Conservation (phyloP, 2,888 invertebrate species). For the Mimas tiliae region DNA sequence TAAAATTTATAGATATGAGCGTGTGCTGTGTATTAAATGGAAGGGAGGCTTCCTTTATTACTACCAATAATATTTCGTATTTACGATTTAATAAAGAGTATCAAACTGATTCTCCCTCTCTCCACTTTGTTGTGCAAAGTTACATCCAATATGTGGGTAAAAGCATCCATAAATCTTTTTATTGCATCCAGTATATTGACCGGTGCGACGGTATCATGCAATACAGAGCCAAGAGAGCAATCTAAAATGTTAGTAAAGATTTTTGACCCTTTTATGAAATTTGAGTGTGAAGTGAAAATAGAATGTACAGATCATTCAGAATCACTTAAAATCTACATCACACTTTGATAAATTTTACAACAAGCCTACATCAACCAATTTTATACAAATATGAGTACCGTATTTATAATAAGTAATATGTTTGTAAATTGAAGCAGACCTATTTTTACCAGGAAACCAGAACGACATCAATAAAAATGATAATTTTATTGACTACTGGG, state of each 20-base stretch:
- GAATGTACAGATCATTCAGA: too few species aligned
- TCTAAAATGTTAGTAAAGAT: neutral
- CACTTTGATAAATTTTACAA: too few species aligned
- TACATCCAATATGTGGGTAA: constrained; percentile 23
- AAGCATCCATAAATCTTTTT: constrained; percentile 28
- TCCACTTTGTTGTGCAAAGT: constrained; percentile 17
- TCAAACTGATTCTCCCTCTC: neutral
- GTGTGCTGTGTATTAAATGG: too few species aligned
- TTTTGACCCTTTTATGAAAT: too few species aligned
- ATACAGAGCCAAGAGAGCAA: neutral
- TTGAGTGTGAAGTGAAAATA: too few species aligned
- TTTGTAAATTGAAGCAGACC: neutral
- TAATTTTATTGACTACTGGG: neutral
- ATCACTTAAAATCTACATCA: too few species aligned
- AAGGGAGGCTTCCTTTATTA: too few species aligned
- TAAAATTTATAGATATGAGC: too few species aligned
- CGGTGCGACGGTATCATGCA: constrained; percentile 23
- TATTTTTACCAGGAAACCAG: neutral
- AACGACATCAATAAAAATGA: neutral
- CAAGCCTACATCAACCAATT: too few species aligned
- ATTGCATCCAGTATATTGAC: constrained; percentile 26
- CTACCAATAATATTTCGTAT: neutral
- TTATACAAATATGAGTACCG: too few species aligned
- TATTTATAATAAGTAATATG: too few species aligned
- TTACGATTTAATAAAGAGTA: neutral